phyloP scores from a whole-genome alignment of 2,113 vertebrate genomes.

The Macroglossus sobrinus region DNA sequence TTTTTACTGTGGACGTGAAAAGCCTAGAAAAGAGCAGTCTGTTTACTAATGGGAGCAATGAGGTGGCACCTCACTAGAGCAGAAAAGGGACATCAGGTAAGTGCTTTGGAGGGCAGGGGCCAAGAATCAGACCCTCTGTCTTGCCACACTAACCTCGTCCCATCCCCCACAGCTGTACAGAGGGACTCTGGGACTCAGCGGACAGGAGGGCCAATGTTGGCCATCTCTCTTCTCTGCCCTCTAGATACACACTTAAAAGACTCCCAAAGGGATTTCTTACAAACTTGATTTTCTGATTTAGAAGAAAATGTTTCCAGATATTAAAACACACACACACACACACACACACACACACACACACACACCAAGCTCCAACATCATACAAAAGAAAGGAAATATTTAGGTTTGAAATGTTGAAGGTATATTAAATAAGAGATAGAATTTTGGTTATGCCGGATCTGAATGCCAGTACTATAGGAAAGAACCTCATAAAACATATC shows the following conservation, averaged over 20 bases:
- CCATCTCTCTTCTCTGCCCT: constrained; percentile 10
- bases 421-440: constrained; percentile 80
- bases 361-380: constrained; percentile 73
- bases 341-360: too few relatives aligned
- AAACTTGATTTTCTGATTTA: constrained; percentile 83
- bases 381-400: constrained; percentile 79
- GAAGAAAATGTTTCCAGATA: constrained; percentile 83
- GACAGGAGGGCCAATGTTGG: background rate
- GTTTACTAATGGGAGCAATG: background rate
- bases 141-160: background rate
- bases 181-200: background rate
- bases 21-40: background rate
- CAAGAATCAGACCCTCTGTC: background rate
- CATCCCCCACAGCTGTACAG: background rate
- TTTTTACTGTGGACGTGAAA: background rate
- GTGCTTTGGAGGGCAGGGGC: background rate
- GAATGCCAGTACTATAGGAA: constrained; percentile 79
- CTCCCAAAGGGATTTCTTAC: constrained; percentile 80
- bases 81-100: background rate
- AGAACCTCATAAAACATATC: constrained; percentile 82
- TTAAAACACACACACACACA: too few relatives aligned
- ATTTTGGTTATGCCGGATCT: constrained; percentile 80
- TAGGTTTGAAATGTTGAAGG: constrained; percentile 75
- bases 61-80: background rate
- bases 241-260: constrained; percentile 80